Conservation (phyloP, 2,888 invertebrate species). For the Ypsolopha scabrella region DNA sequence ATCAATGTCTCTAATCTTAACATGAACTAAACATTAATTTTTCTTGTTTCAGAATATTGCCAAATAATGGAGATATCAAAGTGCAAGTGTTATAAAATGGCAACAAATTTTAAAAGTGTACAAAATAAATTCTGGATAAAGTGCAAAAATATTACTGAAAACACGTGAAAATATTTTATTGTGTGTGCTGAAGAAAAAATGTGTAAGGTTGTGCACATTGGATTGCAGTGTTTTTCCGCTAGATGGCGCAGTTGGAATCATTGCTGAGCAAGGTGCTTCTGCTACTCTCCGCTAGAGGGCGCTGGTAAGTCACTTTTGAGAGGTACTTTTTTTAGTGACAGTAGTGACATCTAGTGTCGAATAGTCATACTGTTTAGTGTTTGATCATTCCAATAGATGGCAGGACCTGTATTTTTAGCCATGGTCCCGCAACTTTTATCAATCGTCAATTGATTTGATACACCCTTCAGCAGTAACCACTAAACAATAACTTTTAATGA, state of each 20-base stretch:
- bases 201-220: conserved; percentile 39
- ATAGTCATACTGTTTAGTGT: conserved; percentile 20
- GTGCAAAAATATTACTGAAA: conserved; percentile 27
- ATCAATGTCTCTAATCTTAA: no score
- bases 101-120: conserved; percentile 31
- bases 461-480: no score
- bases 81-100: conserved; percentile 44
- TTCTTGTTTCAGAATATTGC: conserved; percentile 1
- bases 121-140: conserved; percentile 21
- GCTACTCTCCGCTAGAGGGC: conserved; percentile 45
- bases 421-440: background rate
- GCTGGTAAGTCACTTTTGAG: conserved; percentile 34
- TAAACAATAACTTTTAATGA: no score
- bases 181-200: conserved; percentile 24
- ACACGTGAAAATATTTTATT: conserved; percentile 25
- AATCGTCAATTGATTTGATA: no score
- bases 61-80: background rate
- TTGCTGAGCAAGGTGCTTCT: conserved; percentile 33
- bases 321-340: background rate
- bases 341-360: conserved; percentile 30
- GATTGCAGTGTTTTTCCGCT: conserved; percentile 56
- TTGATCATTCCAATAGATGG: conserved; percentile 23
- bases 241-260: conserved; percentile 52
- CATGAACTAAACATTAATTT: background rate
- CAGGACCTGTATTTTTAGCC: conserved; percentile 16